These are phyloP conservation scores for Macrosiphum euphorbiae DNA, from an alignment of 2,888 invertebrate genomes.

Conservation along the genomic window DNA sequence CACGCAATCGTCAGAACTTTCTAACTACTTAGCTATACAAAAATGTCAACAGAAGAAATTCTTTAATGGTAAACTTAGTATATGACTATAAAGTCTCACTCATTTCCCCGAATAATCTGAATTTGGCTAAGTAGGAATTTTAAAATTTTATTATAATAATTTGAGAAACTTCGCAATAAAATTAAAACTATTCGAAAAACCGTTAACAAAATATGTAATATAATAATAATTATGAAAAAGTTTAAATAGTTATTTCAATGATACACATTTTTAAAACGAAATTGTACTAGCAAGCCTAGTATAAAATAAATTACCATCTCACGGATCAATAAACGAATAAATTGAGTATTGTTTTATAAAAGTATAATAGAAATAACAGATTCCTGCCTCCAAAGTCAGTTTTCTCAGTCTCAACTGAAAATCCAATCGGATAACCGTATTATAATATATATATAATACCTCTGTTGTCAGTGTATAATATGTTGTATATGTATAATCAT, in stretches of 20 bases:
- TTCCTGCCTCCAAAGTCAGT: background rate
- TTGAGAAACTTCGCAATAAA: too few relatives aligned
- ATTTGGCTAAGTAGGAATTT: too few relatives aligned
- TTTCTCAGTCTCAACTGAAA: background rate
- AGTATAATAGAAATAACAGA: background rate
- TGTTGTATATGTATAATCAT: background rate
- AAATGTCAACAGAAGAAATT: too few relatives aligned
- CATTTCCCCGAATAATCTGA: too few relatives aligned
- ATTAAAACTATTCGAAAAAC: too few relatives aligned
- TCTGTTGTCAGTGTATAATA: background rate
- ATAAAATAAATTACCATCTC: background rate
- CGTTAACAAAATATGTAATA: too few relatives aligned
- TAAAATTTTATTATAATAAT: too few relatives aligned
- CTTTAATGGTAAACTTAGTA: too few relatives aligned
- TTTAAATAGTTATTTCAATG: background rate
- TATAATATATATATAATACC: background rate
- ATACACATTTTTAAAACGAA: background rate
- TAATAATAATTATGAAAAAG: too few relatives aligned
- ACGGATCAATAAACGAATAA: background rate
- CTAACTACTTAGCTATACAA: too few relatives aligned
- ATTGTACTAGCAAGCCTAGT: background rate
- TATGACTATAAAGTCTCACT: too few relatives aligned
- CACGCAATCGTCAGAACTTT: too few relatives aligned
- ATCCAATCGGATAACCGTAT: background rate
- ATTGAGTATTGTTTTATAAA: background rate